Conservation (phyloP, 2,113 vertebrate species). For the Vanacampus margaritifer region DNA sequence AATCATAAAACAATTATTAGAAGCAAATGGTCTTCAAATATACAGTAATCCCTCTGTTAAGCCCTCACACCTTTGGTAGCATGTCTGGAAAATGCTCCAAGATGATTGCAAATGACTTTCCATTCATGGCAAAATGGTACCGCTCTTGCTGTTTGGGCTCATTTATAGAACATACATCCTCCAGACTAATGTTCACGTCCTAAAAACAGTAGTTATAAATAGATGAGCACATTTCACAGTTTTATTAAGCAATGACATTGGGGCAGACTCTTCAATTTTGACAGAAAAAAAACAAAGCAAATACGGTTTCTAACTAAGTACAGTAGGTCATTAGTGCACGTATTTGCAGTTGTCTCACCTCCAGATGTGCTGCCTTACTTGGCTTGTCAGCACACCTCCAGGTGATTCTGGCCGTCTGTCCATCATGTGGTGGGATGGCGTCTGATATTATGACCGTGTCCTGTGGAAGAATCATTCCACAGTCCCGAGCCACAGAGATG, state of each 20-base stretch:
- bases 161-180: conserved; percentile 76
- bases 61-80: conserved; percentile 82
- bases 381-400: conserved; percentile 94
- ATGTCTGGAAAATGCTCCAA: conserved; percentile 93
- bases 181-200: conserved; percentile 84
- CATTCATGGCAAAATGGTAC: conserved; percentile 96
- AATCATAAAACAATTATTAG: background rate
- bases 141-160: conserved; percentile 69
- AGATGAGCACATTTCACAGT: background rate
- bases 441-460: conserved; percentile 95
- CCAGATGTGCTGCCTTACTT: conserved; percentile 69
- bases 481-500: conserved; percentile 95
- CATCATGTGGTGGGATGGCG: conserved; percentile 87
- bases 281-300: background rate
- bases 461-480: conserved; percentile 93
- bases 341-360: conserved; percentile 68
- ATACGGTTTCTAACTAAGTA: background rate
- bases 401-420: conserved; percentile 88
- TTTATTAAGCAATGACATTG: background rate
- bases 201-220: conserved; percentile 34
- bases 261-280: background rate
- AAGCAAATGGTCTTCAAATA: background rate
- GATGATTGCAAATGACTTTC: conserved; percentile 92
- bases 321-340: background rate
- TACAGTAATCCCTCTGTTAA: background rate